A percentile compares a stretch with the other conserved stretches of the same genome.
These are phyloP conservation scores for Pangasius macronema DNA, from an alignment of 2,797 vertebrate genomes.

Conservation along the genomic window DNA sequence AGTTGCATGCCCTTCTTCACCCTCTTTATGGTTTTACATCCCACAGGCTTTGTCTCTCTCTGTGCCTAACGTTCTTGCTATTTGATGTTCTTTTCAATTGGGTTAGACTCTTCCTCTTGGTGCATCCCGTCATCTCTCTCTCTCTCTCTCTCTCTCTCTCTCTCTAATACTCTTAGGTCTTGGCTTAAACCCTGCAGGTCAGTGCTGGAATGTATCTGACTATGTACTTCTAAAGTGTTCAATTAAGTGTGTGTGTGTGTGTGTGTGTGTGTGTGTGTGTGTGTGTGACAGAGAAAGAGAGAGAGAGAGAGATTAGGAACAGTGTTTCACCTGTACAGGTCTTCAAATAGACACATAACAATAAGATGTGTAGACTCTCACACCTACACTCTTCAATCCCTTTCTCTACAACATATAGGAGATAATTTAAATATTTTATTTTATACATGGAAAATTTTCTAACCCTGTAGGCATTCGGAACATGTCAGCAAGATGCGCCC, in stretches of 20 bases:
- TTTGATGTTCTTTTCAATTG: constrained; percentile 2
- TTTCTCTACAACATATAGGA: not conserved
- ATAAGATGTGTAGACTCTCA: not conserved
- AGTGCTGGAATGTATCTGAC: constrained; percentile 65
- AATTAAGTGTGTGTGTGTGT: constrained; percentile 47
- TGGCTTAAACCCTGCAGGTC: constrained; percentile 57
- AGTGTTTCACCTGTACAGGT: not conserved
- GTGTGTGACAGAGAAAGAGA: not conserved
- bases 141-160: not conserved
- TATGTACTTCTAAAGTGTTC: constrained; percentile 59
- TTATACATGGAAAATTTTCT: not conserved
- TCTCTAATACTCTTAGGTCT: constrained; percentile 50
- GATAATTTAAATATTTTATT: not conserved
- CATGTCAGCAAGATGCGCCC: not conserved
- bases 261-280: not conserved
- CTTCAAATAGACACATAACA: not conserved
- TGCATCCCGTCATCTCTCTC: not conserved
- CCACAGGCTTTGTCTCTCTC: not conserved
- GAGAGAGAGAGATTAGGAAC: not conserved
- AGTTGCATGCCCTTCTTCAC: not conserved
- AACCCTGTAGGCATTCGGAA: not conserved
- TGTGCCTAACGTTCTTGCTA: constrained; percentile 1
- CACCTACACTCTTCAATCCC: not conserved
- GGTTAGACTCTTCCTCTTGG: not conserved
- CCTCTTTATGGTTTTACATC: not conserved